Evolutionary conservation across 2,797 vertebrate genomes (phyloP).

Genomic region (Lithobates sylvaticus): DNA sequence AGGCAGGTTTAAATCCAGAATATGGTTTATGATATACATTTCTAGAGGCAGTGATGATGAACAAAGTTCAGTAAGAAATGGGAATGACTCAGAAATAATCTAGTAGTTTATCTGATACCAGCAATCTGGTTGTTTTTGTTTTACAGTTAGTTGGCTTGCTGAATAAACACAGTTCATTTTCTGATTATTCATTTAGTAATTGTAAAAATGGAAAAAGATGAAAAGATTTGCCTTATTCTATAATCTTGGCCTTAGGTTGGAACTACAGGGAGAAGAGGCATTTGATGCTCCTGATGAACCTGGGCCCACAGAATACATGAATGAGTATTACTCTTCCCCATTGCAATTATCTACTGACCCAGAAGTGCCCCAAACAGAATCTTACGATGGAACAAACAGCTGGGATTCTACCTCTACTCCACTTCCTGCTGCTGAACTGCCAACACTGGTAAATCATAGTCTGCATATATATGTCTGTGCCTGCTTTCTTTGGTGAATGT

Average conservation of each 20-base stretch:
- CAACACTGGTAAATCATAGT: constrained; percentile 71
- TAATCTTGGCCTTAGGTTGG: constrained; percentile 68
- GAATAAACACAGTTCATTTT: too few species aligned
- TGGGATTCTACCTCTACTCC: constrained; percentile 23
- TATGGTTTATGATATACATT: too few species aligned
- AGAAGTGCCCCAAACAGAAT: constrained; percentile 36
- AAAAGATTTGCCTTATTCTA: background rate
- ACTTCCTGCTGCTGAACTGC: constrained; percentile 55
- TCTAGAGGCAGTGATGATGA: too few species aligned
- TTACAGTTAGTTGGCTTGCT: too few species aligned
- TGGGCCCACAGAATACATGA: constrained; percentile 57
- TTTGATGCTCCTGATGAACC: constrained; percentile 67
- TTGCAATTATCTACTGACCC: background rate
- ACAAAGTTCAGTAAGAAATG: too few species aligned
- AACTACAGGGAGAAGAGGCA: constrained; percentile 72
- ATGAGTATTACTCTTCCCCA: constrained; percentile 51
- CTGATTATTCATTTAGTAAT: background rate
- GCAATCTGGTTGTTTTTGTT: too few species aligned
- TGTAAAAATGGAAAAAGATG: too few species aligned
- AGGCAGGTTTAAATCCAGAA: too few species aligned
- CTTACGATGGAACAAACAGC: constrained; percentile 33
- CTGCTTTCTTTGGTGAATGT: background rate
- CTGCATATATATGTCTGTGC: background rate
- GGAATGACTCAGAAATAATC: too few species aligned
- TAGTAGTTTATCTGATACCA: too few species aligned